These are phyloP conservation scores for Tyrannus savana DNA, from an alignment of 2,113 vertebrate genomes.

Conservation along the genomic window DNA sequence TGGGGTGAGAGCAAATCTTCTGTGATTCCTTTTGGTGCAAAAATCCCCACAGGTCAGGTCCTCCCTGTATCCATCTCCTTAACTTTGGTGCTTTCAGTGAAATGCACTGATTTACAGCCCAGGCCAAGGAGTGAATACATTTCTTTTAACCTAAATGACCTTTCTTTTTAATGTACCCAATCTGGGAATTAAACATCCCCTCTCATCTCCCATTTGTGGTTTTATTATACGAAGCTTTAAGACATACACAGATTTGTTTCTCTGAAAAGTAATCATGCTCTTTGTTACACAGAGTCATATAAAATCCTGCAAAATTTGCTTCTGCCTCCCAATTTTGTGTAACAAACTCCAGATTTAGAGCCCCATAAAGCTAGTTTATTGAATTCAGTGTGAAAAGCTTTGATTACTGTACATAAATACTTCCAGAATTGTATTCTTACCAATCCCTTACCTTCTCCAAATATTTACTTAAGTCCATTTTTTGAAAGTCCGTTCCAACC, in stretches of 20 bases:
- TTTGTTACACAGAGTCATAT: background rate
- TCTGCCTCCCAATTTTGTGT: background rate
- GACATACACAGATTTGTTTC: background rate
- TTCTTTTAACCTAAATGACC: background rate
- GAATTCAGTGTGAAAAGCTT: background rate
- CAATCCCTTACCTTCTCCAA: background rate
- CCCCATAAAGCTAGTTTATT: background rate
- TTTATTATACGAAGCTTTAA: background rate
- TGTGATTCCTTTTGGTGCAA: background rate
- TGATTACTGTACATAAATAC: background rate
- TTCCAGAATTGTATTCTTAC: background rate
- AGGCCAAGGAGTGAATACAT: background rate
- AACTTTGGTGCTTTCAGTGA: background rate
- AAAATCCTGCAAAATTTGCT: background rate
- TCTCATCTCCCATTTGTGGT: background rate
- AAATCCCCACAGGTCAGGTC: background rate
- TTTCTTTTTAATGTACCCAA: background rate
- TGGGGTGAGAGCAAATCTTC: background rate
- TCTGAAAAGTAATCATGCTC: background rate
- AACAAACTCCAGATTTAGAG: background rate
- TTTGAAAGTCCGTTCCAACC: background rate
- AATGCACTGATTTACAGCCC: conserved; percentile 9
- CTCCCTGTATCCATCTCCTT: background rate
- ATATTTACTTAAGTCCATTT: background rate
- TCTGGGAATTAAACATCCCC: background rate